Evolutionary conservation across 2,797 vertebrate genomes (phyloP).

Genomic region (Syngnathus acus): DNA sequence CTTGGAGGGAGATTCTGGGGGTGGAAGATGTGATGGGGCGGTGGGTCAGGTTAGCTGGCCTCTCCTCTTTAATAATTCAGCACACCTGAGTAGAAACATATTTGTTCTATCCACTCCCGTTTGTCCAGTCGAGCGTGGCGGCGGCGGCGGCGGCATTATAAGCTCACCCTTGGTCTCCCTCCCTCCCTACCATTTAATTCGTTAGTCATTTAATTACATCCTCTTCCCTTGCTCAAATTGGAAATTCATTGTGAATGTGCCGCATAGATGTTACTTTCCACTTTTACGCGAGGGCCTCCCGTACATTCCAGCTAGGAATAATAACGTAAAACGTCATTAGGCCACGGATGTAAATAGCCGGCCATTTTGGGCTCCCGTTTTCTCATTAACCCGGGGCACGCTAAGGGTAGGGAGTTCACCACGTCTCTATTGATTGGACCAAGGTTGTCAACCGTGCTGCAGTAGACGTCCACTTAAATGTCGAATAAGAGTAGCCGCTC

Average conservation of each 20-base stretch:
- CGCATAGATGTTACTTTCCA: background rate
- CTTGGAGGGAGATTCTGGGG: background rate
- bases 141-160: constrained; percentile 48
- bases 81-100: constrained; percentile 69
- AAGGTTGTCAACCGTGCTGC: constrained; percentile 12
- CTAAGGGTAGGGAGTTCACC: constrained; percentile 29
- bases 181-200: constrained; percentile 25
- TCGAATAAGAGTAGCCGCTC: too few species aligned
- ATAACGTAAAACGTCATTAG: constrained; percentile 19
- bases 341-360: constrained; percentile 14
- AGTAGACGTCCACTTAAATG: constrained; percentile 5
- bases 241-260: background rate
- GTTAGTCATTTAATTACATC: constrained; percentile 18
- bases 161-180: constrained; percentile 37
- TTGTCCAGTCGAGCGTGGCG: constrained; percentile 59
- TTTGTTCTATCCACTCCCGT: constrained; percentile 63
- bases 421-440: constrained; percentile 5
- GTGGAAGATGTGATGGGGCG: constrained; percentile 34
- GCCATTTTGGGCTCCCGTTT: constrained; percentile 17
- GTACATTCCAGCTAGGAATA: background rate
- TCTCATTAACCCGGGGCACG: constrained; percentile 25
- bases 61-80: constrained; percentile 71
- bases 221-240: background rate
- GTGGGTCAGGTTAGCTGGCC: constrained; percentile 37
- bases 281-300: background rate